These are phyloP conservation scores for Syrrhaptes paradoxus DNA, from an alignment of 2,113 vertebrate genomes.

Conservation along the genomic window DNA sequence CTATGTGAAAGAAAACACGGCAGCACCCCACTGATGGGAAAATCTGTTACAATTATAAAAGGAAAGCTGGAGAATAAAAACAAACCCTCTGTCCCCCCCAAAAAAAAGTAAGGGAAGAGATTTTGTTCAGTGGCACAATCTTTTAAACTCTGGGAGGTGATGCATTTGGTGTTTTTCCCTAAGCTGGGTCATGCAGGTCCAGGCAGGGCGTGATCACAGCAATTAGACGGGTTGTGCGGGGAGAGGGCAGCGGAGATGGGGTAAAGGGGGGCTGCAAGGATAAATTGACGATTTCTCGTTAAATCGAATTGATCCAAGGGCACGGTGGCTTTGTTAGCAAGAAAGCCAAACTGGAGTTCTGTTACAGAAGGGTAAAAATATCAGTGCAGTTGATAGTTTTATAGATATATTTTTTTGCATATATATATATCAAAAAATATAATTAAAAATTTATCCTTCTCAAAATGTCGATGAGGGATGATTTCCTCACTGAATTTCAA, in stretches of 20 bases:
- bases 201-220: background rate
- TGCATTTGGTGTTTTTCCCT: no score
- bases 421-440: no score
- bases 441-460: no score
- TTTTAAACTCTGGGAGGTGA: background rate
- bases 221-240: background rate
- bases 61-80: background rate
- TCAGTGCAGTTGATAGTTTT: background rate
- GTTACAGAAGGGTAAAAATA: background rate
- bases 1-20: background rate
- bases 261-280: background rate
- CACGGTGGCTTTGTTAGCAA: background rate
- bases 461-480: rapidly evolving
- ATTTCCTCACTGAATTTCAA: background rate
- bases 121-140: background rate
- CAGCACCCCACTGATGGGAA: background rate
- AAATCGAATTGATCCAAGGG: background rate
- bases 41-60: rapidly evolving
- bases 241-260: background rate
- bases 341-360: background rate
- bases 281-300: no score
- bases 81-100: rapidly evolving
- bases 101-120: background rate
- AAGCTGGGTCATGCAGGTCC: no score
- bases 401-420: no score